A percentile compares a stretch with the other conserved stretches of the same genome.
phyloP scores from a whole-genome alignment of 1,140 invertebrate genomes.

The Copidosoma floridanum region DNA sequence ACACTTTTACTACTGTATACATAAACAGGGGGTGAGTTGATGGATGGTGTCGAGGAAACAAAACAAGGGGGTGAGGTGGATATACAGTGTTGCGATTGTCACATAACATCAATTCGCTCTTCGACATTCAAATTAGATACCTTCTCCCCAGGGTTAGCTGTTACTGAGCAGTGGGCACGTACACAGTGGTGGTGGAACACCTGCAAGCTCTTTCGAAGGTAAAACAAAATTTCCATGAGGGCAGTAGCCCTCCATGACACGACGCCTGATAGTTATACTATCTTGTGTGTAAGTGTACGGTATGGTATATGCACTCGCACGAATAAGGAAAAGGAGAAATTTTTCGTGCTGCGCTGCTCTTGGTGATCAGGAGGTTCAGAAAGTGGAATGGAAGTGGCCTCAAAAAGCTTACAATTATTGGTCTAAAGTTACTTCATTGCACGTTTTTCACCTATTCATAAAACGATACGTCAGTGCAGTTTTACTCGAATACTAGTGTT shows the following conservation, averaged over 20 bases:
- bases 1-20: constrained; percentile 7
- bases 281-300: too few relatives aligned
- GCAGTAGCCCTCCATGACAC: neutral
- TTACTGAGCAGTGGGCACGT: neutral
- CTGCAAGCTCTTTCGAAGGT: neutral
- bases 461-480: too few relatives aligned
- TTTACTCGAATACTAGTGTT: too few relatives aligned
- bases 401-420: too few relatives aligned
- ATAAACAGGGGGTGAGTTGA: too few relatives aligned
- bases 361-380: too few relatives aligned
- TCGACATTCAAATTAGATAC: constrained; percentile 24
- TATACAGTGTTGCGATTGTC: neutral
- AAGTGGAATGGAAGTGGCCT: constrained; percentile 12
- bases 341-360: constrained; percentile 1
- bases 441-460: too few relatives aligned
- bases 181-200: neutral
- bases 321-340: constrained; percentile 15
- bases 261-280: constrained; percentile 2
- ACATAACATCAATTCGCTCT: constrained; percentile 9
- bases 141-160: too few relatives aligned
- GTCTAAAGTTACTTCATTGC: too few relatives aligned
- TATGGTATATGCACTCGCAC: too few relatives aligned
- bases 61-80: too few relatives aligned
- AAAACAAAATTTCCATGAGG: constrained; percentile 20
- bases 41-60: too few relatives aligned